These are phyloP conservation scores for Homarus gammarus DNA, from an alignment of 2,888 invertebrate species.

Conservation along the genomic window DNA sequence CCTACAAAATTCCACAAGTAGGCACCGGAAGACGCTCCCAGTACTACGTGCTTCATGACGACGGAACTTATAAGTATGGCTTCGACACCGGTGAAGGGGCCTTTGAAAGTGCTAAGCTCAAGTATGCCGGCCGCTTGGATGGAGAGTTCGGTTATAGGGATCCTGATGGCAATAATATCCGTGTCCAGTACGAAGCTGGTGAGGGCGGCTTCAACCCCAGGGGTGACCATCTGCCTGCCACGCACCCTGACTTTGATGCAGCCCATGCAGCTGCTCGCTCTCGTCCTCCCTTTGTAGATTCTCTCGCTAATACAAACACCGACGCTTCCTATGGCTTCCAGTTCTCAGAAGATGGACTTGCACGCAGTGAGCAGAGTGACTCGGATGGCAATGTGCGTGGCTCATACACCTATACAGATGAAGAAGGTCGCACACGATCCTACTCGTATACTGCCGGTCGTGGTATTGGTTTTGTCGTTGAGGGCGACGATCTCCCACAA, in stretches of 20 bases:
- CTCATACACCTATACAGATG: slow-evolving; percentile 74
- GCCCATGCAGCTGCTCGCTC: slow-evolving; percentile 45
- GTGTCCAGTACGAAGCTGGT: slow-evolving; percentile 87
- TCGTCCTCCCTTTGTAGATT: slow-evolving; percentile 64
- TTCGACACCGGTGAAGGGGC: slow-evolving; percentile 85
- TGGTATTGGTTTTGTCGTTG: slow-evolving; percentile 71
- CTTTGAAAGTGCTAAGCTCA: slow-evolving; percentile 85
- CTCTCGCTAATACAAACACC: slow-evolving; percentile 62
- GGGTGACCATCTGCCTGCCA: slow-evolving; percentile 79
- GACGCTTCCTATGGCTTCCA: slow-evolving; percentile 73
- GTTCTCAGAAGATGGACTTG: slow-evolving; percentile 67
- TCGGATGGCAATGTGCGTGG: slow-evolving; percentile 75
- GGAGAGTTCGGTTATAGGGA: slow-evolving; percentile 81
- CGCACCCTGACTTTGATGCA: slow-evolving; percentile 51
- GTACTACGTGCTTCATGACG: slow-evolving; percentile 80
- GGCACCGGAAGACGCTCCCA: slow-evolving; percentile 78
- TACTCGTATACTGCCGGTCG: slow-evolving; percentile 69
- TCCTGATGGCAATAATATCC: slow-evolving; percentile 83
- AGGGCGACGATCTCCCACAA: slow-evolving; percentile 70
- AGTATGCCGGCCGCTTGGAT: slow-evolving; percentile 84
- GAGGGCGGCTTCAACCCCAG: slow-evolving; percentile 88
- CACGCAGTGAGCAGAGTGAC: slow-evolving; percentile 67
- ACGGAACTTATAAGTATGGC: slow-evolving; percentile 88
- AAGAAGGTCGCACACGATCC: slow-evolving; percentile 68
- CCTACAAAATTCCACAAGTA: slow-evolving; percentile 79